Percentiles rank a stretch among this genome's conserved stretches.
These are phyloP conservation scores for human (Homo sapiens) DNA, from an alignment of 2,113 vertebrate species.

Conservation along the genomic window DNA sequence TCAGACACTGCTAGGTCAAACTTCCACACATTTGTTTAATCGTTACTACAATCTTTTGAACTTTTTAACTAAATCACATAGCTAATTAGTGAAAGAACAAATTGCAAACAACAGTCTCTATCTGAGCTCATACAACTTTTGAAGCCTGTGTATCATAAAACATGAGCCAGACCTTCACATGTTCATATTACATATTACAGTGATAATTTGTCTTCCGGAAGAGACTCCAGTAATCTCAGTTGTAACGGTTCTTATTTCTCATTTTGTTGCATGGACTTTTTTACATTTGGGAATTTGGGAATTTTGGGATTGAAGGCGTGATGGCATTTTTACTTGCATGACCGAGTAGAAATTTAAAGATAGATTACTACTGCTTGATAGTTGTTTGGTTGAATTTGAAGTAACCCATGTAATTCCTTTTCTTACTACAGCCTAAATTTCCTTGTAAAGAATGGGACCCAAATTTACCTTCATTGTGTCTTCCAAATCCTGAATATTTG, in stretches of 20 bases:
- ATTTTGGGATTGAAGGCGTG: neutral
- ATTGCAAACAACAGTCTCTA: neutral
- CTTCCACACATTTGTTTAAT: constrained; percentile 30
- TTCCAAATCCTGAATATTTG: constrained; percentile 97
- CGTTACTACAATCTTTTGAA: constrained; percentile 13
- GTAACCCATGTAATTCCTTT: neutral
- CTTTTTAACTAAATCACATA: neutral
- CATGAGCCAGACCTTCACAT: neutral
- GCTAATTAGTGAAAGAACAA: constrained; percentile 4
- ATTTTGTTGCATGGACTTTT: neutral
- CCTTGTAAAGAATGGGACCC: constrained; percentile 99
- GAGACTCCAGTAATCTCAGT: neutral
- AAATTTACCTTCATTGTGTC: constrained; percentile 95
- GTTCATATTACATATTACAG: neutral
- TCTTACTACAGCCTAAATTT: constrained; percentile 90
- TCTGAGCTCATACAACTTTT: neutral
- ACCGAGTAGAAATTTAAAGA: constrained; percentile 54
- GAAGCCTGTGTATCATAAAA: neutral
- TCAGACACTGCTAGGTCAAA: neutral
- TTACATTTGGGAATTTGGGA: neutral
- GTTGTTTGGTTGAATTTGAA: constrained; percentile 46
- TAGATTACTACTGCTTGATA: constrained; percentile 35
- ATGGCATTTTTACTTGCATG: constrained; percentile 42
- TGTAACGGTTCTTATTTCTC: neutral
- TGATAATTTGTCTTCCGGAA: constrained; percentile 34